Evolutionary conservation across 2,888 invertebrate genomes (phyloP), one percentile per base, ranked within the genome.

Genomic region (Apamea crenata): DNA sequence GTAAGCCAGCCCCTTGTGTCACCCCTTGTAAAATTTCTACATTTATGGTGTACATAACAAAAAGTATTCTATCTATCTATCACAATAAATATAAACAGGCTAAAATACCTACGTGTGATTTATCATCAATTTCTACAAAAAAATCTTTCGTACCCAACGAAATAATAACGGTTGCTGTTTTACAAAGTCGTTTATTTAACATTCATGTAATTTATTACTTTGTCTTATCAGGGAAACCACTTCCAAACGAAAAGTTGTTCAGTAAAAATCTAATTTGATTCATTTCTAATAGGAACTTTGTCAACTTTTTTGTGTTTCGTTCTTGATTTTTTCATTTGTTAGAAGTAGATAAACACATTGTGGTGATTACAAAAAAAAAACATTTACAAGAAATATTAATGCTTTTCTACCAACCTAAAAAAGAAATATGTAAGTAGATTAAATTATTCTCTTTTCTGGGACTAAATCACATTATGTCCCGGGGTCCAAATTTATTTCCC

Each of bases 191-290:
- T 85, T 88, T 83, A 86, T 86, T 88, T 81, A 86, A 81, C 76
- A 79, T 80, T 82, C 75, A 83, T 85, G 71, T 82, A 86, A 86
- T 89, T 86, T 88, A 88, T 86, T 78, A 86, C 86, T 80, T 74
- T 77, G 80, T 73, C 75, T 84, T 89, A 87, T 88, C 81, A 81
- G 66, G n/a, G 68, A 83, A 89, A 83, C 86, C 86, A 87, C 80
- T 89, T 81, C 82, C 77, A 40, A 80, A 61, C 74, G 61, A 78
- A 87, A 88, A 89, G 83, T 84, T 88, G 78, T 72, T 73, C 81
- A 83, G 82, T 83, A 83, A 85, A 83, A 85, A 87, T 88, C 84
- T 85, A 83, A 89, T 88, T 86, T 83, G 80, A 89, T 84, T 89
- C 81, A 81, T 89, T 87, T 71, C 79, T 74, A 85, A 88, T 78